Evolutionary conservation across 2,888 invertebrate genomes (phyloP).

Genomic region (Schrankia costaestrigalis): DNA sequence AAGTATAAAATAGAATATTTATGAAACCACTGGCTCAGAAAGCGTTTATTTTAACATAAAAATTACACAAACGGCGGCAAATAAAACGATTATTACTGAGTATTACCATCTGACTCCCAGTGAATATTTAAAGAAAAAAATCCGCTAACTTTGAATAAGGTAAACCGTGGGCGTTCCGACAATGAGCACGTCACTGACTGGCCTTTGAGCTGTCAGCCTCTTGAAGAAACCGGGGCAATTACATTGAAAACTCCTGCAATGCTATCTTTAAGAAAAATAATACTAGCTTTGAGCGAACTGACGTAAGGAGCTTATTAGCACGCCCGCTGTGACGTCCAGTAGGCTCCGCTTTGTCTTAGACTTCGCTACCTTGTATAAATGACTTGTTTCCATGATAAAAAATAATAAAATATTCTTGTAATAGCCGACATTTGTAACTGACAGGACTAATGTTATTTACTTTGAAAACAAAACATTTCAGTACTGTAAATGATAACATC

Average conservation of each 20-base stretch:
- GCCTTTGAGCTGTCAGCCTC: conserved; percentile 77
- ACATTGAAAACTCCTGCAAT: conserved; percentile 75
- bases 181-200: conserved; percentile 73
- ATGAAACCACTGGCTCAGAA: conserved; percentile 4
- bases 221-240: conserved; percentile 79
- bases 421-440: conserved; percentile 29
- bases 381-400: conserved; percentile 31
- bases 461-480: conserved; percentile 29
- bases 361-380: conserved; percentile 30
- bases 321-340: conserved; percentile 49
- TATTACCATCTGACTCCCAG: conserved; percentile 44
- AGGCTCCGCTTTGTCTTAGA: conserved; percentile 41
- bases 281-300: conserved; percentile 63
- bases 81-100: conserved; percentile 39
- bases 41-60: conserved; percentile 11
- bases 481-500: conserved; percentile 23
- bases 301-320: conserved; percentile 75
- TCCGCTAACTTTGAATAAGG: conserved; percentile 72
- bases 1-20: conserved; percentile 5
- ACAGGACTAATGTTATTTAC: conserved; percentile 30
- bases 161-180: conserved; percentile 75
- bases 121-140: conserved; percentile 66
- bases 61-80: conserved; percentile 21
- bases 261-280: conserved; percentile 76
- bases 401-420: conserved; percentile 31